A percentile compares a stretch with the other conserved stretches of the same genome.
Evolutionary conservation across 2,888 invertebrate species (phyloP).

Genomic region (Agriopis leucophaearia): DNA sequence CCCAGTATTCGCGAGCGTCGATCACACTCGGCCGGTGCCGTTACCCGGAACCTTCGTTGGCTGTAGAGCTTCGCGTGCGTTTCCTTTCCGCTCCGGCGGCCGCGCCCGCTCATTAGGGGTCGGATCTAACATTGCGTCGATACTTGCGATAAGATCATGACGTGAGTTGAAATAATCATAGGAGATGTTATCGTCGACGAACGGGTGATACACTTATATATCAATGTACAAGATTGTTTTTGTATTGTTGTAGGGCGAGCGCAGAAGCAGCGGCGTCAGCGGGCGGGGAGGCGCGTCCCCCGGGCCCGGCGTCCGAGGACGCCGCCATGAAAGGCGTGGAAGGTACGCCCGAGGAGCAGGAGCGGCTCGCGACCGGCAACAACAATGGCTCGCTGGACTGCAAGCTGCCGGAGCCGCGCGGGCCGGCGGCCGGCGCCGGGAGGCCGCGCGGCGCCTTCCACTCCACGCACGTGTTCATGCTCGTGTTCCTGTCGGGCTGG

Average conservation of each 20-base stretch:
- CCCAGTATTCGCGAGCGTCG: slow-evolving; percentile 58
- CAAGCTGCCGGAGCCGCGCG: slow-evolving; percentile 86
- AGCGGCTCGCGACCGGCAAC: slow-evolving; percentile 82
- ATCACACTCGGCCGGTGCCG: slow-evolving; percentile 60
- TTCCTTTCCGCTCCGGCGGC: slow-evolving; percentile 63
- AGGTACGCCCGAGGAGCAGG: slow-evolving; percentile 83
- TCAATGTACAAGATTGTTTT: slow-evolving; percentile 43
- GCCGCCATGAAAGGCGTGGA: slow-evolving; percentile 83
- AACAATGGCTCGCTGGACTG: slow-evolving; percentile 93
- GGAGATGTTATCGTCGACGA: background rate
- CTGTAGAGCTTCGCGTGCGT: slow-evolving; percentile 67
- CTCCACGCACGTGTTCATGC: slow-evolving; percentile 95
- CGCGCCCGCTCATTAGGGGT: slow-evolving; percentile 56
- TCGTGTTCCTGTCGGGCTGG: slow-evolving; percentile 95
- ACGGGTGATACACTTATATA: background rate
- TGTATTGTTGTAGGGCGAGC: slow-evolving; percentile 76
- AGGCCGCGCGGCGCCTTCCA: slow-evolving; percentile 90
- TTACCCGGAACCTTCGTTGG: slow-evolving; percentile 66
- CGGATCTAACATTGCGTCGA: slow-evolving; percentile 51
- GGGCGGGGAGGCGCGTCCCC: slow-evolving; percentile 74
- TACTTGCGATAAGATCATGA: slow-evolving; percentile 62
- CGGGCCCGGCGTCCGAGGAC: slow-evolving; percentile 74
- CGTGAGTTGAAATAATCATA: slow-evolving; percentile 66
- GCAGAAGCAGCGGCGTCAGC: slow-evolving; percentile 68
- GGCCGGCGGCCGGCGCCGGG: slow-evolving; percentile 75